phyloP scores from a whole-genome alignment of 1,140 invertebrate species.

The Gryllus bimaculatus region DNA sequence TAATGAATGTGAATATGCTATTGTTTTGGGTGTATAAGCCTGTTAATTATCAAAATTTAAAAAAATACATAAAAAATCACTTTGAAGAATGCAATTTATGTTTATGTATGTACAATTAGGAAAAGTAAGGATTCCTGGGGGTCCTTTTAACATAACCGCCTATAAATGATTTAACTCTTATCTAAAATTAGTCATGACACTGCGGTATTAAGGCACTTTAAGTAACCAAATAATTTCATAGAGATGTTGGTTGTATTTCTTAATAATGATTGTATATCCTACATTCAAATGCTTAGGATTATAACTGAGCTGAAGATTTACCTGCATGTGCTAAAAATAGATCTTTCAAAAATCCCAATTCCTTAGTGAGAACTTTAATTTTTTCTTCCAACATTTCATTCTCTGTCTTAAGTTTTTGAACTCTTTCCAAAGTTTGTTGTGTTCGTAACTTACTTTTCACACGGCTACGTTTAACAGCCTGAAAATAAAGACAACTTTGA shows the following conservation, averaged over 20 bases:
- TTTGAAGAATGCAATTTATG: no score
- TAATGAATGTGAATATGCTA: no score
- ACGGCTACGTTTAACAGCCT: conserved; percentile 81
- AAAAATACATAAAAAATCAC: no score
- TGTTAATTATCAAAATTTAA: no score
- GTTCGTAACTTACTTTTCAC: conserved; percentile 75
- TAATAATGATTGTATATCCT: no score
- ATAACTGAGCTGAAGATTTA: conserved; percentile 28
- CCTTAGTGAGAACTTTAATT: conserved; percentile 74
- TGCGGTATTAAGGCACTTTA: no score
- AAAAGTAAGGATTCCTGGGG: no score
- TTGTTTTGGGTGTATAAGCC: no score
- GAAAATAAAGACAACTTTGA: conserved; percentile 24
- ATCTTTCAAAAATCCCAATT: conserved; percentile 76
- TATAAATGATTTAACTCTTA: background rate
- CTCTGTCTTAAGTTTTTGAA: conserved; percentile 66
- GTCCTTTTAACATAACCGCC: background rate
- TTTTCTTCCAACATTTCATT: conserved; percentile 79
- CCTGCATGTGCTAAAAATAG: conserved; percentile 74
- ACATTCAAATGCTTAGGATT: no score
- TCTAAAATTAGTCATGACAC: background rate
- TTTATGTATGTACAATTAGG: no score
- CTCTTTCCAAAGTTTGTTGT: conserved; percentile 68
- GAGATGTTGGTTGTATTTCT: no score
- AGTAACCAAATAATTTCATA: no score